Conservation (phyloP, 30 jellyfish, hydroid and myxozoan genomes). For the Hydractinia symbiolongicarpus region DNA sequence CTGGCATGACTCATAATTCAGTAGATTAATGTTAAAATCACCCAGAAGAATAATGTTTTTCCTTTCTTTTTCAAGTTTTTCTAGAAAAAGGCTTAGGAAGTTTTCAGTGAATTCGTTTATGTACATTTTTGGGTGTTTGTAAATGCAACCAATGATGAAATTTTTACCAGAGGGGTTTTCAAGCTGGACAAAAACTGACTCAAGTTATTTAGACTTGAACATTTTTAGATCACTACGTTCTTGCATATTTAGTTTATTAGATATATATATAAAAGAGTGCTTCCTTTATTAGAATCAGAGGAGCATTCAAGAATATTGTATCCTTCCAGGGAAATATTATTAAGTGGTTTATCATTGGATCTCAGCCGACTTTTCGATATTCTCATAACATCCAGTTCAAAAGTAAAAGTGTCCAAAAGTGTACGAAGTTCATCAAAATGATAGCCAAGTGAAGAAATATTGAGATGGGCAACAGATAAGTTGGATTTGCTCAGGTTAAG, state of each 20-base stretch:
- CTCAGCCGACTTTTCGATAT: not conserved
- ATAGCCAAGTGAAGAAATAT: not conserved
- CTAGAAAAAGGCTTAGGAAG: not conserved
- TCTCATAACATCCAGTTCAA: not conserved
- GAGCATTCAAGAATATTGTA: not conserved
- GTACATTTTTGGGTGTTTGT: slow-evolving; percentile 13
- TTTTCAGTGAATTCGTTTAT: slow-evolving; percentile 2
- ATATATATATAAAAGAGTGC: not conserved
- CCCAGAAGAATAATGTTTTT: too few relatives aligned
- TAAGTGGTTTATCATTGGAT: not conserved
- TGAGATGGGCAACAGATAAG: not conserved
- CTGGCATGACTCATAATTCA: not conserved
- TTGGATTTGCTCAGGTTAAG: not conserved
- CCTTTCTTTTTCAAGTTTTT: not conserved
- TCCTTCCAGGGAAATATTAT: not conserved
- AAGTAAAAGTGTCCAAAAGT: not conserved
- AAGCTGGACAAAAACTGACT: not conserved
- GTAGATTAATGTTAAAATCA: slow-evolving; percentile 17
- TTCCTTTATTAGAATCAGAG: not conserved
- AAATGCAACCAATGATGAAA: not conserved
- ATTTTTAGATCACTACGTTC: not conserved
- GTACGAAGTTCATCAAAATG: not conserved
- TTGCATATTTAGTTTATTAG: not conserved
- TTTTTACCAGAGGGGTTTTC: not conserved
- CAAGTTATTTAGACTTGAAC: not conserved